phyloP scores from a whole-genome alignment of 2,888 invertebrate species.

The Trichogramma evanescens region DNA sequence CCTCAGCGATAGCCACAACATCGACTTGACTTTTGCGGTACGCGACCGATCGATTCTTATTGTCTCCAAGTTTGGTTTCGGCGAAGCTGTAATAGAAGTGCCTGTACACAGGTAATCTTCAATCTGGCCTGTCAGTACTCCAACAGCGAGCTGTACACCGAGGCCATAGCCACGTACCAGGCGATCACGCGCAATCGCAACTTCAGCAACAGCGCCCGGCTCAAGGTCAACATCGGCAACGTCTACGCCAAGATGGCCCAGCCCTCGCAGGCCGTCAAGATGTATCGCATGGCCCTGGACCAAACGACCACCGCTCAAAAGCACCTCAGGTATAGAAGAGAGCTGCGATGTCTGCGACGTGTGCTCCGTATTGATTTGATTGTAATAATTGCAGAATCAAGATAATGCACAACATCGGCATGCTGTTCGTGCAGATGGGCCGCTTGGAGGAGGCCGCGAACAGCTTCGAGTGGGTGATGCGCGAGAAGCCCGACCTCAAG shows the following conservation, averaged over 20 bases:
- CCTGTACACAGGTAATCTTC: slow-evolving; percentile 71
- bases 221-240: slow-evolving; percentile 97
- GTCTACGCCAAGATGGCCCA: slow-evolving; percentile 92
- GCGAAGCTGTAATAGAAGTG: background rate
- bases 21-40: slow-evolving; percentile 93
- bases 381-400: slow-evolving; percentile 65
- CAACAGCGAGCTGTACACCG: slow-evolving; percentile 88
- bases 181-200: slow-evolving; percentile 88
- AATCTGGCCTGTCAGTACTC: slow-evolving; percentile 94
- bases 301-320: slow-evolving; percentile 91
- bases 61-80: background rate
- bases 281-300: slow-evolving; percentile 97
- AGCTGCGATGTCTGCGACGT: background rate
- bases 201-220: slow-evolving; percentile 85
- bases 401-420: slow-evolving; percentile 96
- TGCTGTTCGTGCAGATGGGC: slow-evolving; percentile 90
- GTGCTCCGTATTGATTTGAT: background rate
- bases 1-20: slow-evolving; percentile 82
- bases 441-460: slow-evolving; percentile 94
- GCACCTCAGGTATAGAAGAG: slow-evolving; percentile 63
- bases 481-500: slow-evolving; percentile 84
- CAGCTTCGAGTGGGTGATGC: slow-evolving; percentile 97
- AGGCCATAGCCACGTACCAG: slow-evolving; percentile 93
- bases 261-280: slow-evolving; percentile 90
- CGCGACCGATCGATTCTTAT: background rate